A percentile compares a stretch with the other conserved stretches of the same genome.
phyloP scores from a whole-genome alignment of 30 jellyfish, hydroid and myxozoan genomes.

The Aurelia coerulea region DNA sequence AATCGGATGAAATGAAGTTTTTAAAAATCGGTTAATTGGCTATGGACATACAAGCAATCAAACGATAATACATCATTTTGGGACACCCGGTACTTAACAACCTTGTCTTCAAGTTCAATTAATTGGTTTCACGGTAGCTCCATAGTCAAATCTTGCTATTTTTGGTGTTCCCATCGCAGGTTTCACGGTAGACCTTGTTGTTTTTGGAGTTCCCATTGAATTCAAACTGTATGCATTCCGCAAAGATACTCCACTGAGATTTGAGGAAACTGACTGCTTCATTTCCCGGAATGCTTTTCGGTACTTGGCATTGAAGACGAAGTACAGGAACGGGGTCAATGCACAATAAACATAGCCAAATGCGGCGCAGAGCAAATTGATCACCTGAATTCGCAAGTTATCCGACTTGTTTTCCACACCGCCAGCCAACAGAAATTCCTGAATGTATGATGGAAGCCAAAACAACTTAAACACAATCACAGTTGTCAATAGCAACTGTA shows the following conservation, averaged over 20 bases:
- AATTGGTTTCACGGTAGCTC: too few species aligned
- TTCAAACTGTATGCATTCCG: neutral
- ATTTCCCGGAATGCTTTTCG: conserved; percentile 7
- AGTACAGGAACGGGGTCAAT: conserved; percentile 45
- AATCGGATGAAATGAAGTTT: too few species aligned
- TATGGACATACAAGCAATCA: too few species aligned
- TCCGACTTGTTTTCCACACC: conserved; percentile 23
- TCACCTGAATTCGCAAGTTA: conserved; percentile 49
- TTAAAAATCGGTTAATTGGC: too few species aligned
- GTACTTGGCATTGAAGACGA: conserved; percentile 48
- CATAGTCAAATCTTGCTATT: too few species aligned
- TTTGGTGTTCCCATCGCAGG: too few species aligned
- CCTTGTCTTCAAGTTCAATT: too few species aligned
- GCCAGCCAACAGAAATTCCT: conserved; percentile 65
- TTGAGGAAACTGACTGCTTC: neutral
- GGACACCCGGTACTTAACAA: too few species aligned
- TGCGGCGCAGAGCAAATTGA: conserved; percentile 54
- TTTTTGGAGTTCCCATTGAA: neutral
- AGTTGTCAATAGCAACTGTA: conserved; percentile 44
- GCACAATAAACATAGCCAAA: conserved; percentile 59
- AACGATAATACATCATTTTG: too few species aligned
- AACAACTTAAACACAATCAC: conserved; percentile 45
- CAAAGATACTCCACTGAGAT: too few species aligned
- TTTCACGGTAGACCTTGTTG: neutral
- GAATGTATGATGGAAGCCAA: conserved; percentile 79